These are phyloP conservation scores for Eutrigla gurnardus DNA, from an alignment of 2,797 vertebrate genomes.

Conservation along the genomic window DNA sequence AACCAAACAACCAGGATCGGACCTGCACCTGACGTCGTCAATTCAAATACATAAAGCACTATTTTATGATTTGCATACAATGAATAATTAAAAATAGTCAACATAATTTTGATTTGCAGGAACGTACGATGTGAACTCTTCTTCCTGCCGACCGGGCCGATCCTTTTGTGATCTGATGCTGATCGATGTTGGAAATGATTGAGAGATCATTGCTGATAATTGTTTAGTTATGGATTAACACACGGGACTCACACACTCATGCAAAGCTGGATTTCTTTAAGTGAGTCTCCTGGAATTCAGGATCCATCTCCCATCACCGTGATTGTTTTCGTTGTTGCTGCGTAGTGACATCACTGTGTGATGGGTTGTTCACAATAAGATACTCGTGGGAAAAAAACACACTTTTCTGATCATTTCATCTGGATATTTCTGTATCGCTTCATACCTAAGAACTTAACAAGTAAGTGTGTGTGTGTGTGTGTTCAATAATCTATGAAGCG, in stretches of 20 bases:
- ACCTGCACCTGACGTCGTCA: too few relatives aligned
- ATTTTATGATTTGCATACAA: too few relatives aligned
- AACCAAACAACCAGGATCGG: too few relatives aligned
- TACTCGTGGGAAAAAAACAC: not conserved
- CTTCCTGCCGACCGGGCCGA: not conserved
- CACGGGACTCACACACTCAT: not conserved
- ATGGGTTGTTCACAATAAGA: not conserved
- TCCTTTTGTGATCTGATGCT: not conserved
- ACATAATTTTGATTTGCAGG: not conserved
- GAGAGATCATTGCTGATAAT: not conserved
- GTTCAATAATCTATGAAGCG: slow-evolving; percentile 65
- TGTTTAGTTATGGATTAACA: not conserved
- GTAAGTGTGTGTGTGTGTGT: slow-evolving; percentile 16
- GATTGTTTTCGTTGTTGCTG: not conserved
- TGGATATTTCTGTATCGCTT: not conserved
- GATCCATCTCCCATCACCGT: not conserved
- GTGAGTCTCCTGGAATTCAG: not conserved
- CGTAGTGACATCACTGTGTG: not conserved
- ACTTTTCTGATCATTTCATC: not conserved
- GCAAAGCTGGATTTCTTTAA: not conserved
- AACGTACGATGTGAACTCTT: not conserved
- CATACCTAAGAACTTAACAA: slow-evolving; percentile 20
- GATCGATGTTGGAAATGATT: not conserved
- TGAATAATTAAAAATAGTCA: not conserved
- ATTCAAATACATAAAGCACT: too few relatives aligned